Percentiles rank a stretch among this genome's conserved stretches.
Conservation (phyloP, 1,140 invertebrate genomes). For the Drosophila albomicans region DNA sequence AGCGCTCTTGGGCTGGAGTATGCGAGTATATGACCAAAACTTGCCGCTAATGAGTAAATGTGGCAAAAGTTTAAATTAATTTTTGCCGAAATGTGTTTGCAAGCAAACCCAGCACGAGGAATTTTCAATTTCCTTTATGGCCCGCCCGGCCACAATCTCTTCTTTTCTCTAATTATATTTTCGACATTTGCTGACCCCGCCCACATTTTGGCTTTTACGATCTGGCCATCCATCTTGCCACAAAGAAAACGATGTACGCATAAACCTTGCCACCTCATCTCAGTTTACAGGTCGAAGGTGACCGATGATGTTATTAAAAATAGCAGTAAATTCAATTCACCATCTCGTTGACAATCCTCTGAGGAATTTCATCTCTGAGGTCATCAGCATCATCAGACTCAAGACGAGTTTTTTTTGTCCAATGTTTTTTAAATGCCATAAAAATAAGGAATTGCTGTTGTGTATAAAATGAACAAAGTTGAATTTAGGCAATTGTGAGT, state of each 20-base stretch:
- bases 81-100: slow-evolving; percentile 64
- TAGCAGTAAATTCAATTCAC: slow-evolving; percentile 7
- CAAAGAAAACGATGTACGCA: slow-evolving; percentile 12
- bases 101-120: slow-evolving; percentile 16
- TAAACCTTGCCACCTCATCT: slow-evolving; percentile 23
- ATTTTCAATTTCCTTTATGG: slow-evolving; percentile 65
- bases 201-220: slow-evolving; percentile 16
- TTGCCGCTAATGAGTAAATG: slow-evolving; percentile 80
- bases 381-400: slow-evolving; percentile 9
- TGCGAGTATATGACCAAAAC: slow-evolving; percentile 54
- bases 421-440: not conserved
- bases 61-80: slow-evolving; percentile 81
- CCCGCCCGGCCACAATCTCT: not conserved
- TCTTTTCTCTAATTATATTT: slow-evolving; percentile 58
- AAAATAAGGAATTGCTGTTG: not conserved
- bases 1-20: slow-evolving; percentile 17
- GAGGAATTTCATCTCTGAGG: slow-evolving; percentile 17
- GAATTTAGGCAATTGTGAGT: no score
- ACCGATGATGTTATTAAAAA: slow-evolving; percentile 16
- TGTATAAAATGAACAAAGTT: no score
- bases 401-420: not conserved
- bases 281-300: slow-evolving; percentile 27
- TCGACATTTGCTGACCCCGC: slow-evolving; percentile 54
- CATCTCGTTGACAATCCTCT: slow-evolving; percentile 6
- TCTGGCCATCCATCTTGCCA: slow-evolving; percentile 20